These are phyloP conservation scores for Dione juno DNA, from an alignment of 2,888 invertebrate species.

Conservation along the genomic window DNA sequence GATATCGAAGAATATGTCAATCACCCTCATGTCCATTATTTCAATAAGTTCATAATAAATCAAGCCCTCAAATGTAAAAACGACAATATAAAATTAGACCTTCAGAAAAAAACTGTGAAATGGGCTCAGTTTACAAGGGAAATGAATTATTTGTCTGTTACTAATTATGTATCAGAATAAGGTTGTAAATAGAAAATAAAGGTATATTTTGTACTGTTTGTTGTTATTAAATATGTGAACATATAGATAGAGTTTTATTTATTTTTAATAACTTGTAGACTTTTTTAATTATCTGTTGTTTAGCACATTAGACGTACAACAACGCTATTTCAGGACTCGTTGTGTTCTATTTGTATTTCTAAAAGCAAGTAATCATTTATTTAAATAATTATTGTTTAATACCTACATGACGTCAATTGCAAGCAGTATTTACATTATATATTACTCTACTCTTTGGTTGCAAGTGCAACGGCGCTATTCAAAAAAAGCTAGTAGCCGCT, in stretches of 20 bases:
- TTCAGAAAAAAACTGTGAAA: slow-evolving; percentile 77
- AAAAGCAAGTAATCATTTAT: too few relatives aligned
- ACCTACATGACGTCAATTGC: too few relatives aligned
- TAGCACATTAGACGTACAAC: background rate
- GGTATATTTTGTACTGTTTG: slow-evolving; percentile 30
- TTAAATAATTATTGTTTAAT: too few relatives aligned
- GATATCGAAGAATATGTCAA: slow-evolving; percentile 87
- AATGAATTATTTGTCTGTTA: slow-evolving; percentile 65
- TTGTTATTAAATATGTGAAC: slow-evolving; percentile 13
- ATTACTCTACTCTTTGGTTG: too few relatives aligned
- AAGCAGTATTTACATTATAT: too few relatives aligned
- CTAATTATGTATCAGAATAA: slow-evolving; percentile 50
- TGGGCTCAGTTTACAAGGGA: slow-evolving; percentile 65
- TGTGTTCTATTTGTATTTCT: too few relatives aligned
- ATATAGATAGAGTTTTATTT: background rate
- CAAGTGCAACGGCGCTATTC: too few relatives aligned
- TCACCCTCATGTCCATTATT: slow-evolving; percentile 88
- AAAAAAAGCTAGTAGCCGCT: too few relatives aligned
- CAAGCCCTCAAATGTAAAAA: slow-evolving; percentile 86
- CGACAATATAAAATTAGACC: slow-evolving; percentile 84
- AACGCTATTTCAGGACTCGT: too few relatives aligned
- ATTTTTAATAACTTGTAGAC: background rate
- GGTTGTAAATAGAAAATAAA: slow-evolving; percentile 7
- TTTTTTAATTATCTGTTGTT: too few relatives aligned
- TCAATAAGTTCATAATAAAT: slow-evolving; percentile 86